A percentile compares a stretch with the other conserved stretches of the same genome.
These are phyloP conservation scores for Scaptomyza polygonia DNA, from an alignment of 2,888 invertebrate genomes.

Conservation along the genomic window DNA sequence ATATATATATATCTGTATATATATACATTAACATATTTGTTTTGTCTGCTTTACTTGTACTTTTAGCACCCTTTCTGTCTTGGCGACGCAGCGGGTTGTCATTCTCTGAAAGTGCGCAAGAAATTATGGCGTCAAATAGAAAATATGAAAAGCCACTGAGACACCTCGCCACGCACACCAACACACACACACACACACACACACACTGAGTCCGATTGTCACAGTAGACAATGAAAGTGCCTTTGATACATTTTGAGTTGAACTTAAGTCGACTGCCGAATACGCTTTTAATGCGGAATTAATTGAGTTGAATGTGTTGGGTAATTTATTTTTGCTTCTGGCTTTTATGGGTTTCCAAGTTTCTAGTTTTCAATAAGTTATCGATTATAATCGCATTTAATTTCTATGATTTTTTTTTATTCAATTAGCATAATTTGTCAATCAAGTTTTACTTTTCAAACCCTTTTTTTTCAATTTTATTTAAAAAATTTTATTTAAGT, in stretches of 20 bases:
- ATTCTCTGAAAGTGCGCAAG: conserved; percentile 43
- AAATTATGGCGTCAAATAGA: conserved; percentile 71
- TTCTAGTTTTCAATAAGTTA: too few species aligned
- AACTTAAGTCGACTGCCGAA: not conserved
- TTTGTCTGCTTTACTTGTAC: conserved; percentile 67
- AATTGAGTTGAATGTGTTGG: not conserved
- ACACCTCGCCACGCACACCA: conserved; percentile 16
- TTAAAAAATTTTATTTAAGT: not conserved
- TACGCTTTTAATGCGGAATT: conserved; percentile 12
- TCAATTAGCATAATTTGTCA: too few species aligned
- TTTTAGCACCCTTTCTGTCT: not conserved
- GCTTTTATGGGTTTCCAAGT: too few species aligned
- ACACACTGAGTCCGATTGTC: conserved; percentile 38
- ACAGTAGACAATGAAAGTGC: conserved; percentile 35
- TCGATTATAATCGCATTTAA: too few species aligned
- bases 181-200: not conserved
- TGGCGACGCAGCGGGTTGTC: conserved; percentile 18
- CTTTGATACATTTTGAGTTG: not conserved
- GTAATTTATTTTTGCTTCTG: not conserved
- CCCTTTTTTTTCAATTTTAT: too few species aligned
- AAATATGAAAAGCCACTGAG: conserved; percentile 61
- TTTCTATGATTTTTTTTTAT: too few species aligned
- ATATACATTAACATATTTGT: conserved; percentile 79
- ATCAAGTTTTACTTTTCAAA: too few species aligned
- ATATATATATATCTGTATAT: conserved; percentile 1